Conservation (phyloP, 2,888 invertebrate species). For the Hydroisotoma schaefferi region DNA sequence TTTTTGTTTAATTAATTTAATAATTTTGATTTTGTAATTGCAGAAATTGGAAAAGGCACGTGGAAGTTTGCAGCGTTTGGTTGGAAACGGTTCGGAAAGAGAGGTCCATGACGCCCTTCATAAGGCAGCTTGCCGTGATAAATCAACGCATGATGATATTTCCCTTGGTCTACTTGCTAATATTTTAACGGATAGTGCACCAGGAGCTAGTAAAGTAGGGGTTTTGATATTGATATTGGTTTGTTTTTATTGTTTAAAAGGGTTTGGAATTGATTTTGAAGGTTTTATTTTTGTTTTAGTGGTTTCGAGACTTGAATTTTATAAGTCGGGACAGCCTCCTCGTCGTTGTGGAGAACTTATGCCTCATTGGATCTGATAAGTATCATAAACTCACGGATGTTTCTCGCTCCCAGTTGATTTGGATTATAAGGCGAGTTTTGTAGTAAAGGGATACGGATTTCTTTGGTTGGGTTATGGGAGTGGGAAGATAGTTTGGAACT, state of each 20-base stretch:
- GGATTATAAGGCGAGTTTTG: conserved; percentile 68
- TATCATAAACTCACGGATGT: conserved; percentile 81
- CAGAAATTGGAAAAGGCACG: conserved; percentile 89
- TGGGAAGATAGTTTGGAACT: background rate
- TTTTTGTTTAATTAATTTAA: background rate
- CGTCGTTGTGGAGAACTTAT: conserved; percentile 74
- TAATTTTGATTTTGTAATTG: conserved; percentile 50
- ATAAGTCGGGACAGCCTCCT: conserved; percentile 84
- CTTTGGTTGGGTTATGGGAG: conserved; percentile 5
- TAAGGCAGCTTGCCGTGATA: conserved; percentile 79
- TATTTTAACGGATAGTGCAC: conserved; percentile 79
- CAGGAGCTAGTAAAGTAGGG: conserved; percentile 63
- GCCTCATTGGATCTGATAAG: conserved; percentile 80
- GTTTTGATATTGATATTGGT: background rate
- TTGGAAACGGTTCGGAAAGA: conserved; percentile 83
- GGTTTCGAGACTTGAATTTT: conserved; percentile 86
- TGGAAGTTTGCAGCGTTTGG: conserved; percentile 68
- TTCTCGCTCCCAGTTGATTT: conserved; percentile 76
- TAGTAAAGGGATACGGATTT: conserved; percentile 43
- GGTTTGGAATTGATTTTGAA: conserved; percentile 2
- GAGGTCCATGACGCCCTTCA: conserved; percentile 90
- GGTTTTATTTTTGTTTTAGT: conserved; percentile 53
- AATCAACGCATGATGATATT: conserved; percentile 83
- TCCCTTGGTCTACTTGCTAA: conserved; percentile 83
- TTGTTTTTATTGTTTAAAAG: no score